Percentiles rank a stretch among this genome's conserved stretches.
Conservation (phyloP, 1,140 invertebrate genomes). For the Harlomillsia oculata region DNA sequence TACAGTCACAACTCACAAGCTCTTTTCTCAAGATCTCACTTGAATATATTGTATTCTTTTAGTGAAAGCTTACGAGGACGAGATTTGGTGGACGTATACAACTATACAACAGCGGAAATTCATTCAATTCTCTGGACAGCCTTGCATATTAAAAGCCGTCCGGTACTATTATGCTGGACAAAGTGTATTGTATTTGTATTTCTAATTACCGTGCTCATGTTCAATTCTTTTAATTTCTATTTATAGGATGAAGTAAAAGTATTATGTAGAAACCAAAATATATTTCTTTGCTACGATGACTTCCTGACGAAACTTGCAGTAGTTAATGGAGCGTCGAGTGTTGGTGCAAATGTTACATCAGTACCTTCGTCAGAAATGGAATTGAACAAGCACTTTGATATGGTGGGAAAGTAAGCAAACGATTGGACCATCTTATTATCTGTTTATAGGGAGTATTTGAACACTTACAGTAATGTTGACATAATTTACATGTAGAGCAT, state of each 20-base stretch:
- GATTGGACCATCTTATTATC: not conserved
- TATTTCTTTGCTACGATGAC: conserved; percentile 4
- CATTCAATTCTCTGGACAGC: conserved; percentile 23
- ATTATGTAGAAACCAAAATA: not conserved
- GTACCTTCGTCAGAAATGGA: conserved; percentile 1
- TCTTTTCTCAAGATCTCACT: too few species aligned
- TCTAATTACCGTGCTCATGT: too few species aligned
- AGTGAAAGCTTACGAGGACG: conserved; percentile 14
- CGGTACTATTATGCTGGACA: not conserved
- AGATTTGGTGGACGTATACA: conserved; percentile 19
- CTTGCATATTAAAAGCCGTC: conserved; percentile 14
- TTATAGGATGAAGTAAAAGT: too few species aligned
- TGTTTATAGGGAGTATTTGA: too few species aligned
- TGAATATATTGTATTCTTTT: too few species aligned
- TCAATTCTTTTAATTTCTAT: too few species aligned
- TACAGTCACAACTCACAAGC: too few species aligned
- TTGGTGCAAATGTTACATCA: not conserved
- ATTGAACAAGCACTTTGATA: not conserved
- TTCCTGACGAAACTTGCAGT: conserved; percentile 4
- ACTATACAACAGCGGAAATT: conserved; percentile 19
- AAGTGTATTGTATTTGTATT: not conserved
- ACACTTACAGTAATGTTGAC: too few species aligned
- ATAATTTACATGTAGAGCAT: too few species aligned
- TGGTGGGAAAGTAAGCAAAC: conserved; percentile 5
- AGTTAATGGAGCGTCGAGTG: not conserved